phyloP scores from a whole-genome alignment of 2,113 vertebrate genomes.

The Psilopogon haemacephalus region DNA sequence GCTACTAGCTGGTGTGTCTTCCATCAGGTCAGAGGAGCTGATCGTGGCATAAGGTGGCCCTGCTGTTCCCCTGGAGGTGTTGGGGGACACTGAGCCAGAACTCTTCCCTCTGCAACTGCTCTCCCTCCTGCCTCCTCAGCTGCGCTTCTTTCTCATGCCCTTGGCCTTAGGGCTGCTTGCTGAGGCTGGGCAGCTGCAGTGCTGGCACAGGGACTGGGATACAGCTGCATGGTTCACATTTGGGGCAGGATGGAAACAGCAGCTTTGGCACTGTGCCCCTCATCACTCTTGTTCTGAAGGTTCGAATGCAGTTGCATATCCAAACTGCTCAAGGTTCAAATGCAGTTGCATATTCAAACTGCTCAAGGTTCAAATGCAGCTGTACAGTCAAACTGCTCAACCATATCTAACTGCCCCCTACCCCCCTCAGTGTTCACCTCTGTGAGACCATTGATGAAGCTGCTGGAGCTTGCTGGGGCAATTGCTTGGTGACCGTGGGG shows the following conservation, averaged over 20 bases:
- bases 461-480: not conserved
- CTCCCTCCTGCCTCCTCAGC: not conserved
- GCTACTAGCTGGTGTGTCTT: not conserved
- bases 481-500: not conserved
- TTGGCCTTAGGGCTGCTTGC: not conserved
- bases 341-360: not conserved
- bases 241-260: not conserved
- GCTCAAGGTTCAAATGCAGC: not conserved
- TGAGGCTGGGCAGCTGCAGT: not conserved
- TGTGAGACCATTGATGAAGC: accelerated
- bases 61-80: not conserved
- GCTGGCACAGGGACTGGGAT: not conserved
- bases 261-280: not conserved
- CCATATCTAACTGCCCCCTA: not conserved
- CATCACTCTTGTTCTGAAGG: not conserved
- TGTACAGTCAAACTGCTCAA: not conserved
- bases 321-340: not conserved
- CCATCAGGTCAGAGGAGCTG: not conserved
- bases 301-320: not conserved
- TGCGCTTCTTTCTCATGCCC: not conserved
- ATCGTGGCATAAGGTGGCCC: accelerated
- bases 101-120: not conserved
- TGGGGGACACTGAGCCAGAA: not conserved
- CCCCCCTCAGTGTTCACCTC: not conserved
- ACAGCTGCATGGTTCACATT: not conserved